phyloP scores from a whole-genome alignment of 1,140 invertebrate genomes.

The Daktulosphaira vitifoliae region DNA sequence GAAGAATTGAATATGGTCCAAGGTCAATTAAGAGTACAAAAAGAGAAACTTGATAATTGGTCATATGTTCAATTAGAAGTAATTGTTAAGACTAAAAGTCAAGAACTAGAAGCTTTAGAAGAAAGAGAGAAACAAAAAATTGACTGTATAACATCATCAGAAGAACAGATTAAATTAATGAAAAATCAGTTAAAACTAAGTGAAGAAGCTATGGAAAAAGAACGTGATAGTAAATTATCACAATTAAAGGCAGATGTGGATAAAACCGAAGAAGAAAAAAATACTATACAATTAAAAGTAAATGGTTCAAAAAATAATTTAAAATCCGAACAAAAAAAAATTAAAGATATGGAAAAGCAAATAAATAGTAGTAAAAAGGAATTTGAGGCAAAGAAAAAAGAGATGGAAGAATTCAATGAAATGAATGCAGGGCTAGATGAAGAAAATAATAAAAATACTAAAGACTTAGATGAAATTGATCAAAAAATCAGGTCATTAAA shows the following conservation, averaged over 20 bases:
- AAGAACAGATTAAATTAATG: neutral
- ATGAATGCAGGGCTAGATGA: slow-evolving; percentile 13
- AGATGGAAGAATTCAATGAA: slow-evolving; percentile 41
- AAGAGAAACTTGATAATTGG: slow-evolving; percentile 4
- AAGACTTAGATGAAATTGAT: slow-evolving; percentile 4
- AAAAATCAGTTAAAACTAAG: neutral
- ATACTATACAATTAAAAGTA: neutral
- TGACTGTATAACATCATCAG: neutral
- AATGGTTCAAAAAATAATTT: slow-evolving; percentile 10
- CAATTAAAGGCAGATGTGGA: neutral
- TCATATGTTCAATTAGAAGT: neutral
- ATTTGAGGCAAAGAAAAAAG: slow-evolving; percentile 39
- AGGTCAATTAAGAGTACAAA: slow-evolving; percentile 1
- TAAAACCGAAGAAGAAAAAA: slow-evolving; percentile 11
- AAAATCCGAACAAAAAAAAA: slow-evolving; percentile 3
- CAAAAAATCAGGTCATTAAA: slow-evolving; percentile 25
- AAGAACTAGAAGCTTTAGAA: neutral
- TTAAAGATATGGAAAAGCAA: slow-evolving; percentile 31
- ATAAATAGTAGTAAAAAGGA: slow-evolving; percentile 46
- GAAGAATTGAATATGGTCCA: slow-evolving; percentile 33
- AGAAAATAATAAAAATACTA: slow-evolving; percentile 15
- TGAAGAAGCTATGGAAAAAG: neutral
- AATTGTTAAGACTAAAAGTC: neutral
- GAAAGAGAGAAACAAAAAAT: neutral
- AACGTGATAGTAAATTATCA: neutral